Percentiles rank a stretch among this genome's conserved stretches.
Conservation (phyloP, 2,888 invertebrate species). For the Nemotelus pantherinus region DNA sequence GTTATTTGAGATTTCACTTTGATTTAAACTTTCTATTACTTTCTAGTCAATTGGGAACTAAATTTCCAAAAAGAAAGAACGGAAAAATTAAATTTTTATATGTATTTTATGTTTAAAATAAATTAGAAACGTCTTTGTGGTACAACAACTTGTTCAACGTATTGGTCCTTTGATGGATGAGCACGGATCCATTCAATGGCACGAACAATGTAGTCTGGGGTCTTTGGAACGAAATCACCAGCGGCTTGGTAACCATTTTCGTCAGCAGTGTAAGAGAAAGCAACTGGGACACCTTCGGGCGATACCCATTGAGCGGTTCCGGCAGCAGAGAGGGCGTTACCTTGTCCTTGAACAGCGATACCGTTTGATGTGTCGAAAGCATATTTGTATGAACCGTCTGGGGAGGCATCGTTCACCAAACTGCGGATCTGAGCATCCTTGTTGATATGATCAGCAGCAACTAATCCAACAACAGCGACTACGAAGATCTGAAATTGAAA, state of each 20-base stretch:
- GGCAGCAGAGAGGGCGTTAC: constrained; percentile 26
- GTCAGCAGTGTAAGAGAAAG: constrained; percentile 36
- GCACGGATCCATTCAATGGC: constrained; percentile 43
- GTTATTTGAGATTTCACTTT: too few species aligned
- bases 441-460: constrained; percentile 43
- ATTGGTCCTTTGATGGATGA: constrained; percentile 42
- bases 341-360: constrained; percentile 39
- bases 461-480: constrained; percentile 37
- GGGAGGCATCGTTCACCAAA: constrained; percentile 31
- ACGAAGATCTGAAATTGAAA: constrained; percentile 28
- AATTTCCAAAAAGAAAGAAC: too few species aligned
- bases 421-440: constrained; percentile 42
- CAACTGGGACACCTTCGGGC: constrained; percentile 62
- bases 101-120: neutral
- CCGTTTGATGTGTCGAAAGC: constrained; percentile 40
- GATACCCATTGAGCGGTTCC: constrained; percentile 60
- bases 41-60: too few species aligned
- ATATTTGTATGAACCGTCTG: constrained; percentile 36
- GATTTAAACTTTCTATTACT: too few species aligned
- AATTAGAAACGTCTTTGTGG: constrained; percentile 37
- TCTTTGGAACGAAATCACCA: constrained; percentile 39
- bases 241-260: constrained; percentile 42
- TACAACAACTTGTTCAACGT: constrained; percentile 39
- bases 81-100: too few species aligned
- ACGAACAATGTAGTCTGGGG: constrained; percentile 39